Base-by-base conservation (phyloP, 2,113 vertebrate species). In the Melospiza melodia region DNA sequence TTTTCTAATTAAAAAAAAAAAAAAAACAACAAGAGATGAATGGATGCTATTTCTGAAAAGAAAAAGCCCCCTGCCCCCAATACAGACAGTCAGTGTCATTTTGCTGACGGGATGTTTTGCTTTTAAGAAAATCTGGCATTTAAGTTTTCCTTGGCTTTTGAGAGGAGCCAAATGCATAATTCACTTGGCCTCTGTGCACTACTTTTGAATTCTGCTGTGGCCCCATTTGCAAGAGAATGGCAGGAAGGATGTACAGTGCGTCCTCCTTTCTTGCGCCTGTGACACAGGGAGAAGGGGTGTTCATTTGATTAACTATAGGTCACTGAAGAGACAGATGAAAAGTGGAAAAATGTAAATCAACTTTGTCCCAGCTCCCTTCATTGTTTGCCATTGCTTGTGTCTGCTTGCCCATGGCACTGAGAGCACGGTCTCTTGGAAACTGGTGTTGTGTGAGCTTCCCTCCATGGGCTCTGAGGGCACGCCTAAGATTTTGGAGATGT, bases 201-300 rank as follows among this genome's bases (percentile, higher is more conserved):
- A 94, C 94, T 96, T 96, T 96, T 95, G 81, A 94, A 94, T 97
- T 96, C 94, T 97, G 90, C 88, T 67, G 83, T 44, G 88, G 75
- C 90, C 96, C 92, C 66, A 96, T 97, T 97, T 97, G 95, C 96
- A 97, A 96, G 81, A 97, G 97, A 97, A 97, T 95, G 91, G 95
- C 12, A 15, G 93, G 73, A 90, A 96, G 86, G 89, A 90, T 93
- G 93, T 94, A 94, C 90, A 94, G 93, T 94, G 93, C 77, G 88
- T 84, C 85, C 78, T 93, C 92, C 81, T 96, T 94, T 95, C 89
- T 95, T 75, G 68, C 0, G 19, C 78, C 89, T 84, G 62, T 84
- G 91, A 71, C 84, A 72, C 81, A 91, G 74, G 95, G 58, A 89
- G 84, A 84, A 91, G 83, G 80, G 78, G 79, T 89, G 77, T 93